Evolutionary conservation across 2,113 vertebrate species (phyloP).

Genomic region (Melanocharis versteri): DNA sequence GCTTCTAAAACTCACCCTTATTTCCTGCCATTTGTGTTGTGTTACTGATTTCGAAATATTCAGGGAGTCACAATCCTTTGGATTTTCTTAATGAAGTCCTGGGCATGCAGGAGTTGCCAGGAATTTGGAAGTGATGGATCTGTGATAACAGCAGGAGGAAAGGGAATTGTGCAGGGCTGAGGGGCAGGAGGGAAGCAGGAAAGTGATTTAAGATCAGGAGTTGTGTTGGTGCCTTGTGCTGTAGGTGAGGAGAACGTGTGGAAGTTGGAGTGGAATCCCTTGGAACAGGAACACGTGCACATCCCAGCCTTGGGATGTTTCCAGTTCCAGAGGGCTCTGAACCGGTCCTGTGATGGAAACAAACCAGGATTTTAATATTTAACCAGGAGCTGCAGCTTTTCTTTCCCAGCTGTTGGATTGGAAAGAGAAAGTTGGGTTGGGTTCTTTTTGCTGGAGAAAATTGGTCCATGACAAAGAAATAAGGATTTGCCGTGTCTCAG

Average conservation of each 20-base stretch:
- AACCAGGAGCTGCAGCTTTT: background rate
- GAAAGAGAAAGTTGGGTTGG: background rate
- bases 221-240: background rate
- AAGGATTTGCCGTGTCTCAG: background rate
- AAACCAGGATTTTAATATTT: background rate
- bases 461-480: background rate
- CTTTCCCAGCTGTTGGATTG: background rate
- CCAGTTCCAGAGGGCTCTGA: background rate
- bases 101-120: too few species aligned
- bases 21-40: background rate
- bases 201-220: rapidly evolving
- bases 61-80: background rate
- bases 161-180: background rate
- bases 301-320: background rate
- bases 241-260: background rate
- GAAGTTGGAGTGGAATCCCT: background rate
- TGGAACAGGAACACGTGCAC: background rate
- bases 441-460: background rate
- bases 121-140: background rate
- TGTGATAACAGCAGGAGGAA: background rate
- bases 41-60: rapidly evolving
- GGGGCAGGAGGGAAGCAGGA: background rate
- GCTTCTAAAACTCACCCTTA: background rate
- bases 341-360: background rate
- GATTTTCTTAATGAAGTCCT: background rate